Evolutionary conservation across 2,113 vertebrate genomes (phyloP), one percentile per base, ranked within the genome.

Genomic region (Tursiops truncatus): DNA sequence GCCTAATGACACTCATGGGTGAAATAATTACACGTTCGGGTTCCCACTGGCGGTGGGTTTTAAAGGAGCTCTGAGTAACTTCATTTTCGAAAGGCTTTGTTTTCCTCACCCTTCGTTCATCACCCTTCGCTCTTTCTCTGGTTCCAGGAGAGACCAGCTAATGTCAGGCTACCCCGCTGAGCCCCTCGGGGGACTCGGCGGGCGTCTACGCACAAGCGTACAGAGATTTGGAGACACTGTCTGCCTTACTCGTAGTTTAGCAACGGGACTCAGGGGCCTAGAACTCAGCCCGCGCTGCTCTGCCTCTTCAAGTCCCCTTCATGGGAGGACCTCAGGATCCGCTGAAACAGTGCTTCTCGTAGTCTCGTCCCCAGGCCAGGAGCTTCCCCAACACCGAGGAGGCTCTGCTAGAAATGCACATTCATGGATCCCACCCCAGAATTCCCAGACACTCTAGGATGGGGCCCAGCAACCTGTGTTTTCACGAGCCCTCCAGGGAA

Each of bases 11-110:
- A 82, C 88, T 89, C 79, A 44, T 18, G 28, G 93, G 83, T 97
- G 94, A 47, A 97, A 63, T 96, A 98, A 96, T 98, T 94, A 95
- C 26, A 21, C 20, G 65, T n/a, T 89, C 94, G 85, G 90, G 84
- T 96, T 97, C 96, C 95, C 92, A 95, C 97, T 82, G 85, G 85
- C 82, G 93, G 97, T 97, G 92, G 95, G 53, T 94, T 97, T 97
- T 91, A 95, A 97, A 89, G 50, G 82, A 95, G 33, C 63, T 86
- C 86, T 83, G 86, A 83, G 63, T 56, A 60, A 92, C 84, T 97
- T 97, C 74, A 12, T 36, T 96, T 97, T 81, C 76, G 94, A 95
- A 96, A 85, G 38, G 65, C 85, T 92, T 92, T 85, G 79, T 89
- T 86, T 95, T 50, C 70, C 44, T 90, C 76, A 0, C 5, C 58